These are phyloP conservation scores for Pocillopora damicornis DNA, from an alignment of 64 coral and sea anemone genomes.

Conservation along the genomic window DNA sequence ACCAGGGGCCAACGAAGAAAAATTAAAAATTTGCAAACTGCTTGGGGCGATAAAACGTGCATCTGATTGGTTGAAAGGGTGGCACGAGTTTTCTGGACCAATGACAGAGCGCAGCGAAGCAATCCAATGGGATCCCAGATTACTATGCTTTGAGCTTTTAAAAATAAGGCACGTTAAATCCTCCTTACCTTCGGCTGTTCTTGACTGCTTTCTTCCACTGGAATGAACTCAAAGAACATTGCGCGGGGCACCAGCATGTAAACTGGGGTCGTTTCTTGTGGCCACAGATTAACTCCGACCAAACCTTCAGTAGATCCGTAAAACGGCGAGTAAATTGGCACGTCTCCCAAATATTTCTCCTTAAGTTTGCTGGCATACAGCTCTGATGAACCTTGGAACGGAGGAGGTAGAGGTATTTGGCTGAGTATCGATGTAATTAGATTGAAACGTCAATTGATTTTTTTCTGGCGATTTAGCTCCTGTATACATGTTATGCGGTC, in stretches of 20 bases:
- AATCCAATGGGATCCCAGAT: too few species aligned
- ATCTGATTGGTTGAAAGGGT: too few species aligned
- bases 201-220: conserved; percentile 21
- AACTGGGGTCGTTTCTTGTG: not conserved
- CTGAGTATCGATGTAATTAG: too few species aligned
- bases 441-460: too few species aligned
- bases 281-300: conserved; percentile 25
- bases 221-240: conserved; percentile 40
- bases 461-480: too few species aligned
- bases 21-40: too few species aligned
- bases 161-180: not conserved
- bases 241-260: conserved; percentile 24
- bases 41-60: too few species aligned
- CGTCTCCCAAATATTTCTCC: conserved; percentile 12
- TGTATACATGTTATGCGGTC: too few species aligned
- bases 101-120: too few species aligned
- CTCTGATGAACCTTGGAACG: conserved; percentile 1
- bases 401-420: not conserved
- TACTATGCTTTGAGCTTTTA: too few species aligned
- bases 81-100: too few species aligned
- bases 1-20: too few species aligned
- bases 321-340: conserved; percentile 33
- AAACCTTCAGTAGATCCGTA: conserved; percentile 33
- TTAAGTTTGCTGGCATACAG: conserved; percentile 27
- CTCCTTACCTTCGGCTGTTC: conserved; percentile 2